Evolutionary conservation across 2,888 invertebrate genomes (phyloP).

Genomic region (Andrena fulva): DNA sequence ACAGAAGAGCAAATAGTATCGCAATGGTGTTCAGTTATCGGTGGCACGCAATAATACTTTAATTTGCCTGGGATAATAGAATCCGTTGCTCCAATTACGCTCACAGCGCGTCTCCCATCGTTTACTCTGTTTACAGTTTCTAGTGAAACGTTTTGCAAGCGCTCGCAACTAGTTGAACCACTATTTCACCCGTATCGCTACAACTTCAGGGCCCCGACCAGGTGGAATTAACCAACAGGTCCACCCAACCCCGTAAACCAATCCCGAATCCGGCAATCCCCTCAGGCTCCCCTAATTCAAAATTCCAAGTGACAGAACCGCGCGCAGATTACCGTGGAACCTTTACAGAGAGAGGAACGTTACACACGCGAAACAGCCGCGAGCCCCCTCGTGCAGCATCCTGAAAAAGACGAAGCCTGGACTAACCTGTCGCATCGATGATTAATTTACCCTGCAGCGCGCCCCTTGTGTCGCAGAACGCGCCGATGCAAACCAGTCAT

Average conservation of each 20-base stretch:
- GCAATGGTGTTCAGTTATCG: no score
- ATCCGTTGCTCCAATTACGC: constrained; percentile 7
- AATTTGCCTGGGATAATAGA: background rate
- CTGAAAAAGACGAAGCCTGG: background rate
- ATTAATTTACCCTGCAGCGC: constrained; percentile 57
- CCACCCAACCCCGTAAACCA: constrained; percentile 28
- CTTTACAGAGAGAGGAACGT: background rate
- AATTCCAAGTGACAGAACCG: constrained; percentile 56
- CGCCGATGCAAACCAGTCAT: constrained; percentile 71
- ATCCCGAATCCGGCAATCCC: constrained; percentile 58
- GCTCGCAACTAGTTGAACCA: background rate
- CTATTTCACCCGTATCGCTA: constrained; percentile 7
- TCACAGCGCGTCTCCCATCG: background rate
- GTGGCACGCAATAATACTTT: no score
- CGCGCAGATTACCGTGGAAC: background rate
- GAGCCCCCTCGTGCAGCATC: background rate
- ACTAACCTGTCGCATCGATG: constrained; percentile 56
- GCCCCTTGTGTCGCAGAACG: constrained; percentile 68
- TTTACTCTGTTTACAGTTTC: background rate
- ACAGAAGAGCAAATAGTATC: no score
- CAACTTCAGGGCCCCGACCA: constrained; percentile 62
- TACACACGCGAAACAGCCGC: background rate
- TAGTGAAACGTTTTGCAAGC: background rate
- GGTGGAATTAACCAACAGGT: constrained; percentile 28
- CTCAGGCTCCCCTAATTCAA: constrained; percentile 38